Conservation (phyloP, 1,140 invertebrate species). For the Pseudomyrmex dendroicus region DNA sequence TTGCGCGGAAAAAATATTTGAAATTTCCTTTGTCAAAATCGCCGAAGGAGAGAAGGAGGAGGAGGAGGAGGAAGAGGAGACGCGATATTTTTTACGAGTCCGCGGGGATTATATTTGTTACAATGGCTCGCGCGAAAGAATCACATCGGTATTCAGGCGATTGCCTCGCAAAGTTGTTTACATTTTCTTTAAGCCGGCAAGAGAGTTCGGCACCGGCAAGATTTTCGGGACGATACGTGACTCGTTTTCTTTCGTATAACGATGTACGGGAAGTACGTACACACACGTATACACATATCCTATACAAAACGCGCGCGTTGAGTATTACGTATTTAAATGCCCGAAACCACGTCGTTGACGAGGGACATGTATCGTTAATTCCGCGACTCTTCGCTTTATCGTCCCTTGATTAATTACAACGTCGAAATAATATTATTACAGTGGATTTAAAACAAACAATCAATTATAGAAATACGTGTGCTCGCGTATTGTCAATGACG, state of each 20-base stretch:
- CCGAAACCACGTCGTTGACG: background rate
- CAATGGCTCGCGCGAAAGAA: conserved; percentile 12
- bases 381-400: conserved; percentile 34
- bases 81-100: background rate
- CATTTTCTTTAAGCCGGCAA: conserved; percentile 46
- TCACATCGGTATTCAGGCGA: conserved; percentile 42
- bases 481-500: conserved; percentile 32
- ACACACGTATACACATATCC: too few species aligned
- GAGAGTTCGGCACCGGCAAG: conserved; percentile 34
- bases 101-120: conserved; percentile 46
- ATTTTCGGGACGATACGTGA: conserved; percentile 47
- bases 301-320: too few species aligned
- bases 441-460: conserved; percentile 47
- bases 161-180: conserved; percentile 46
- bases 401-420: conserved; percentile 51
- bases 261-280: background rate
- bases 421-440: conserved; percentile 50
- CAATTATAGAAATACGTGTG: conserved; percentile 41
- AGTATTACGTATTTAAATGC: conserved; percentile 37
- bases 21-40: conserved; percentile 8
- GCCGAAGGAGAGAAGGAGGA: background rate
- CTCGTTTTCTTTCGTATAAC: conserved; percentile 35
- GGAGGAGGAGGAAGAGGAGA: too few species aligned
- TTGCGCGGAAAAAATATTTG: background rate
- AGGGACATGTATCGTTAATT: conserved; percentile 21